phyloP scores from a whole-genome alignment of 2,888 invertebrate genomes.

The Drosophila recens region DNA sequence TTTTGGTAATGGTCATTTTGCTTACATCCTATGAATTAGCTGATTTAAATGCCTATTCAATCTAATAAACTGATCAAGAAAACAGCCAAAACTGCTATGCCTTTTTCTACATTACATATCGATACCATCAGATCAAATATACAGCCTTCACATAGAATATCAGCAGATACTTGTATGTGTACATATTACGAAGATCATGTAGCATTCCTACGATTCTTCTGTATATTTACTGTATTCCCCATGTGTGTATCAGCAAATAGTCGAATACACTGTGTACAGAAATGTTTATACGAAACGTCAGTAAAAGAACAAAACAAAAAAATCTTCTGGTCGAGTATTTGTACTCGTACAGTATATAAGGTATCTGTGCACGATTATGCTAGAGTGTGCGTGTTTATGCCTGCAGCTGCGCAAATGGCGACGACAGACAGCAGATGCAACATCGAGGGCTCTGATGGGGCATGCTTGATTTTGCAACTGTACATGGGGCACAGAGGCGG shows the following conservation, averaged over 20 bases:
- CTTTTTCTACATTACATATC: neutral
- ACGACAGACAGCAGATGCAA: conserved; percentile 75
- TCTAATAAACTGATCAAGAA: neutral
- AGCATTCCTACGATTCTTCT: conserved; percentile 24
- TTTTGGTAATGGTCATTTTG: neutral
- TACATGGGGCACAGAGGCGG: conserved; percentile 38
- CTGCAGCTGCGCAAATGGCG: conserved; percentile 77
- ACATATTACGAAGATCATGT: conserved; percentile 32
- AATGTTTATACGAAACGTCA: conserved; percentile 71
- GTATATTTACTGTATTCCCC: conserved; percentile 40
- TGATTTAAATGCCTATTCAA: neutral
- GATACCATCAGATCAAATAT: neutral
- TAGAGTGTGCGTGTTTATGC: conserved; percentile 14
- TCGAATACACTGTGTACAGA: conserved; percentile 55
- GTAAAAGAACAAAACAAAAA: conserved; percentile 64
- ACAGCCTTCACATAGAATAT: neutral
- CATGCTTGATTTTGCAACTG: conserved; percentile 66
- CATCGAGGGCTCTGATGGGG: conserved; percentile 20
- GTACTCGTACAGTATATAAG: conserved; percentile 8
- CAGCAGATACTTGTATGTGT: neutral
- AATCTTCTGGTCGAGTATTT: conserved; percentile 19
- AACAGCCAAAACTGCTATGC: neutral
- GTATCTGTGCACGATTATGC: conserved; percentile 12
- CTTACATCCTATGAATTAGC: neutral
- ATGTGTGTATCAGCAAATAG: conserved; percentile 46